Conservation (phyloP, 2,888 invertebrate genomes). For the Hypena proboscidalis region DNA sequence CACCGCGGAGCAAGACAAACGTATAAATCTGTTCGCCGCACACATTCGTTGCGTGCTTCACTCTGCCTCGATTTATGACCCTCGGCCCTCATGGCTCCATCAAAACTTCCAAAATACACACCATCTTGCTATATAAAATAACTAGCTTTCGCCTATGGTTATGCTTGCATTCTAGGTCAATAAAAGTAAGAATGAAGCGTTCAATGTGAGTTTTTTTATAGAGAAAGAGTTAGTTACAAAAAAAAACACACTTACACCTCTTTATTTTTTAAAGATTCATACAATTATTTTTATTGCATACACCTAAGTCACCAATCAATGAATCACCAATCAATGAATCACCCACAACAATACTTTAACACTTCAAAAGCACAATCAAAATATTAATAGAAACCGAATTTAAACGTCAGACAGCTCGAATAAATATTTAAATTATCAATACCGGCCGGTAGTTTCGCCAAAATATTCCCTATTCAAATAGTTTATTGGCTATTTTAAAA, state of each 20-base stretch:
- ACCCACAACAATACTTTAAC: conserved; percentile 13
- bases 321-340: not conserved
- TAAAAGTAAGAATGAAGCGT: no score
- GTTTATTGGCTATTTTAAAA: conserved; percentile 48
- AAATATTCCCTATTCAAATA: conserved; percentile 44
- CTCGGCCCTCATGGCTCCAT: conserved; percentile 58
- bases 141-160: no score
- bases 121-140: conserved; percentile 34
- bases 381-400: conserved; percentile 28
- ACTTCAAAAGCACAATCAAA: conserved; percentile 30
- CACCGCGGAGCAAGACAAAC: conserved; percentile 60
- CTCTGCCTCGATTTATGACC: conserved; percentile 65
- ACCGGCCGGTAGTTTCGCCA: conserved; percentile 13
- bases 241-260: no score
- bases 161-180: no score
- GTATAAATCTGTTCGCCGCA: conserved; percentile 68
- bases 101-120: conserved; percentile 54
- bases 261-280: no score
- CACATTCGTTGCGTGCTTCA: conserved; percentile 68
- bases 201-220: no score
- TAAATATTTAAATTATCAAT: conserved; percentile 46
- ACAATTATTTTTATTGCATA: conserved; percentile 1
- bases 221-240: no score
- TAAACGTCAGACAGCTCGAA: conserved; percentile 20
- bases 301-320: not conserved